Conservation (phyloP, 2,888 invertebrate genomes). For the Heliconius aoede region DNA sequence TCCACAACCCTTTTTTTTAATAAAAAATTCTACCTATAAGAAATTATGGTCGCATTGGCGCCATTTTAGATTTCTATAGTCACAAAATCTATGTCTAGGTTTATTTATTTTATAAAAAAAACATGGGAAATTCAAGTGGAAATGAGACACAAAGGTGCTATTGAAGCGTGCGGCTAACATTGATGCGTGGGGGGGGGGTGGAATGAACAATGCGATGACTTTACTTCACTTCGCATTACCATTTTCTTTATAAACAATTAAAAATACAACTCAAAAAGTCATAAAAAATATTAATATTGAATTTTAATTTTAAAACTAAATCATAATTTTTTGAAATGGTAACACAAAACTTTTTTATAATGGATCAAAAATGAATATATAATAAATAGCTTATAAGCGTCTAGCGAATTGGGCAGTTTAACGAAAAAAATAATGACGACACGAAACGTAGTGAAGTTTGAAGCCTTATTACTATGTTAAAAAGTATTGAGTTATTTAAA, state of each 20-base stretch:
- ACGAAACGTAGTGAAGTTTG: slow-evolving; percentile 24
- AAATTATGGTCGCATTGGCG: slow-evolving; percentile 44
- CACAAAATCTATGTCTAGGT: slow-evolving; percentile 46
- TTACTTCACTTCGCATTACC: slow-evolving; percentile 43
- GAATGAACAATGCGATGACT: slow-evolving; percentile 38
- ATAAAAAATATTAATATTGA: background rate
- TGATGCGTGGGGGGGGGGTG: slow-evolving; percentile 55
- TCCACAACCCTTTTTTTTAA: slow-evolving; percentile 79
- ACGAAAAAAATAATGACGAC: slow-evolving; percentile 25
- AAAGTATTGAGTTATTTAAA: slow-evolving; percentile 3
- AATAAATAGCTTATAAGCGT: slow-evolving; percentile 45
- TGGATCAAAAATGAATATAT: slow-evolving; percentile 30
- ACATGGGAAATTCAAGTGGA: slow-evolving; percentile 47
- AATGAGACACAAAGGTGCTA: slow-evolving; percentile 55
- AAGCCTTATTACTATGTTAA: slow-evolving; percentile 7
- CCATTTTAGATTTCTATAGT: slow-evolving; percentile 44
- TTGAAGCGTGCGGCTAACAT: slow-evolving; percentile 60
- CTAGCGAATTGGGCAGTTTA: slow-evolving; percentile 34
- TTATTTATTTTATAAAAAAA: slow-evolving; percentile 18
- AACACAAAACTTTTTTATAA: slow-evolving; percentile 40
- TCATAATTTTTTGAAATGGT: slow-evolving; percentile 18
- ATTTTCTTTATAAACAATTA: background rate
- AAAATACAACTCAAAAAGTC: background rate
- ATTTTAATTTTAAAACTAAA: background rate
- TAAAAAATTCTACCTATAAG: slow-evolving; percentile 47